Percentiles rank a stretch among this genome's conserved stretches.
These are phyloP conservation scores for Psilopsiagon aurifrons DNA, from an alignment of 2,113 vertebrate genomes.

Conservation along the genomic window DNA sequence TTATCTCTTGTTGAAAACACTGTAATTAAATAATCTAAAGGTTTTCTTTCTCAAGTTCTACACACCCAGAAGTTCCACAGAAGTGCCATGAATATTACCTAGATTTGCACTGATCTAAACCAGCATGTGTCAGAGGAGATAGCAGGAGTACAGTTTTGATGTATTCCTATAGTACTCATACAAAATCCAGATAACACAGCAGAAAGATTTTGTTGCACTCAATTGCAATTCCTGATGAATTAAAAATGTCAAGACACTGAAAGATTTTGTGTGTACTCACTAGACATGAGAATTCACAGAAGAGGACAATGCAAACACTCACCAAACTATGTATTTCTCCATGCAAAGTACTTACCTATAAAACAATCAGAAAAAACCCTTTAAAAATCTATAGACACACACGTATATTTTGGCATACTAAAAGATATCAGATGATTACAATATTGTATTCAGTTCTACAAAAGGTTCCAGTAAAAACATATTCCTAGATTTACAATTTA, in stretches of 20 bases:
- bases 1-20: background rate
- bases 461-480: background rate
- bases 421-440: background rate
- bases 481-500: background rate
- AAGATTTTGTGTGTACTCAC: background rate
- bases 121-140: background rate
- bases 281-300: background rate
- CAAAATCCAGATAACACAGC: background rate
- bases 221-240: background rate
- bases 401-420: background rate
- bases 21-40: background rate
- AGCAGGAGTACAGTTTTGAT: background rate
- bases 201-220: background rate
- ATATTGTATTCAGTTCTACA: background rate
- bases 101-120: background rate
- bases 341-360: constrained; percentile 73
- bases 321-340: constrained; percentile 55
- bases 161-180: background rate
- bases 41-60: background rate
- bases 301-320: constrained; percentile 41
- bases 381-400: background rate
- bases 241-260: background rate
- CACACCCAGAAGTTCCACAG: background rate
- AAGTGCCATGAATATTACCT: background rate
- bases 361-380: constrained; percentile 34